Conservation (phyloP, 1,140 invertebrate species). For the Lethrus apterus region DNA sequence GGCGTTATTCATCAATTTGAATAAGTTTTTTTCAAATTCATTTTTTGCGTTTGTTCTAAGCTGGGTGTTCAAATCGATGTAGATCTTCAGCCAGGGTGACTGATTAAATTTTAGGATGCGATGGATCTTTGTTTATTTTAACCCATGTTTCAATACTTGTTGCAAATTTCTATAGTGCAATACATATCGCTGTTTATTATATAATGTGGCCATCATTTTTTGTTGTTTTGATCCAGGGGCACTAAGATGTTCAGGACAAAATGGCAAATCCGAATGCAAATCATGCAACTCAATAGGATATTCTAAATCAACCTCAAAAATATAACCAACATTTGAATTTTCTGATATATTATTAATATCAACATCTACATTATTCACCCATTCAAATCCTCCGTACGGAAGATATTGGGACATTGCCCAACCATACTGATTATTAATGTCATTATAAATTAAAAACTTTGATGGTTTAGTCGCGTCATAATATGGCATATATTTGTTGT, state of each 20-base stretch:
- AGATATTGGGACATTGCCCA: too few relatives aligned
- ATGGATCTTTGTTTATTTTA: slow-evolving; percentile 36
- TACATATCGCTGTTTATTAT: slow-evolving; percentile 34
- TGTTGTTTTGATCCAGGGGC: slow-evolving; percentile 12
- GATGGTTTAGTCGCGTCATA: too few relatives aligned
- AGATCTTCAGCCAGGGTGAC: slow-evolving; percentile 34
- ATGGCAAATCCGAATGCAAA: slow-evolving; percentile 38
- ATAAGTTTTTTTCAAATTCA: slow-evolving; percentile 43
- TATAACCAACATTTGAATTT: slow-evolving; percentile 42
- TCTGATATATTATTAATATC: slow-evolving; percentile 24
- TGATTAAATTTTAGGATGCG: slow-evolving; percentile 38
- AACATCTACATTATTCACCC: too few relatives aligned
- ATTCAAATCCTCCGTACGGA: too few relatives aligned
- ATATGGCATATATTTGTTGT: slow-evolving; percentile 40
- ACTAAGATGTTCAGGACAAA: slow-evolving; percentile 23
- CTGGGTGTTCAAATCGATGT: slow-evolving; percentile 40
- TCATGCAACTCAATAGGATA: slow-evolving; percentile 30
- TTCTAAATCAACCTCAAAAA: slow-evolving; percentile 34
- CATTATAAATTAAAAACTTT: too few relatives aligned
- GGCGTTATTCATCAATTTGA: slow-evolving; percentile 43
- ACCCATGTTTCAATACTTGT: slow-evolving; percentile 30
- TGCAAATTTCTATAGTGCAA: slow-evolving; percentile 38
- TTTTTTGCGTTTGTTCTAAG: slow-evolving; percentile 30
- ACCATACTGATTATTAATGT: too few relatives aligned
- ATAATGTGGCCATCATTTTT: slow-evolving; percentile 6